These are phyloP conservation scores for Lasioglossum albipes DNA, from an alignment of 1,140 invertebrate genomes.

Conservation along the genomic window DNA sequence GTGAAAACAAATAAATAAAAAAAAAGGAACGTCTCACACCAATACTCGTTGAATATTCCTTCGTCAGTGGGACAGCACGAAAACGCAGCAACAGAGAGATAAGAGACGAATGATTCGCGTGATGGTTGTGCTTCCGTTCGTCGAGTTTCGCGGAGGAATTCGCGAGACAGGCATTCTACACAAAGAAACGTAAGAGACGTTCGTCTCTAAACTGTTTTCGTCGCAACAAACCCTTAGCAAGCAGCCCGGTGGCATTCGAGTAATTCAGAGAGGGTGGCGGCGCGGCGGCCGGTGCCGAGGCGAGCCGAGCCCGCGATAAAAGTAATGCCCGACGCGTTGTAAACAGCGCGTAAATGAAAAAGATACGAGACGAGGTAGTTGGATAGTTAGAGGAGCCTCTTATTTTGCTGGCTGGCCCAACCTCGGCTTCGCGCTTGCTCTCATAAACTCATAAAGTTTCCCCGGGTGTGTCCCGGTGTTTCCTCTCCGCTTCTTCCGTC, in stretches of 20 bases:
- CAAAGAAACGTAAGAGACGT: too few relatives aligned
- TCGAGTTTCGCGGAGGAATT: too few relatives aligned
- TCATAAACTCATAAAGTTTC: slow-evolving; percentile 67
- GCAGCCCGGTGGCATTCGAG: slow-evolving; percentile 11
- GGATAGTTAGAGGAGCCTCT: slow-evolving; percentile 62
- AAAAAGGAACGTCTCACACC: too few relatives aligned
- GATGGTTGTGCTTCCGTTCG: too few relatives aligned
- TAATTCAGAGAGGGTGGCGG: slow-evolving; percentile 38
- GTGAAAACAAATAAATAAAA: too few relatives aligned
- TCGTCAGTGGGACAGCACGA: too few relatives aligned
- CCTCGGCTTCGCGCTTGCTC: slow-evolving; percentile 23
- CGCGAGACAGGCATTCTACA: too few relatives aligned
- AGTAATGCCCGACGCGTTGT: slow-evolving; percentile 60
- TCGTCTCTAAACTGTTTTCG: slow-evolving; percentile 6
- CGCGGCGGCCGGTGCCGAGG: too few relatives aligned
- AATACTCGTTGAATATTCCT: too few relatives aligned
- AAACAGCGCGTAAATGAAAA: slow-evolving; percentile 68
- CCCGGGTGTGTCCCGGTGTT: slow-evolving; percentile 8
- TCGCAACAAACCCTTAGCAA: slow-evolving; percentile 22
- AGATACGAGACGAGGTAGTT: slow-evolving; percentile 63
- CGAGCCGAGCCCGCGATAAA: slow-evolving; percentile 45
- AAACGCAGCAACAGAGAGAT: too few relatives aligned
- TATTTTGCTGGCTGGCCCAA: slow-evolving; percentile 44
- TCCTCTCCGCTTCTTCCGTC: neutral
- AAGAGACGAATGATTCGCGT: too few relatives aligned